A percentile compares a stretch with the other conserved stretches of the same genome.
phyloP scores from a whole-genome alignment of 1,140 invertebrate genomes.

The Diploscapter pachys region DNA sequence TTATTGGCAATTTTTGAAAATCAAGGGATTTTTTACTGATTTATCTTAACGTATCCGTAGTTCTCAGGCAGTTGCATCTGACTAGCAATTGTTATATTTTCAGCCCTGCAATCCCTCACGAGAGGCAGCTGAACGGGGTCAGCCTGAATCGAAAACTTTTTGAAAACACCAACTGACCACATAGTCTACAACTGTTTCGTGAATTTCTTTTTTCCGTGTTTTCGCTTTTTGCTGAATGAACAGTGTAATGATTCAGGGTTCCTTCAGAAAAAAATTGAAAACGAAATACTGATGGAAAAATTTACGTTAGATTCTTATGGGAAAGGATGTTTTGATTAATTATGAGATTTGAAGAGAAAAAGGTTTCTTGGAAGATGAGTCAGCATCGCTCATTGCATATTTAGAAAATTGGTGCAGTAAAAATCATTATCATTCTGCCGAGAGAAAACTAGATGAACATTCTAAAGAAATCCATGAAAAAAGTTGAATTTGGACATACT shows the following conservation, averaged over 20 bases:
- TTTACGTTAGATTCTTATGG: too few species aligned
- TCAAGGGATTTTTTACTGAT: neutral
- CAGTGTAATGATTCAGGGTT: too few species aligned
- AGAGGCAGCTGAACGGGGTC: too few species aligned
- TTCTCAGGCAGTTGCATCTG: neutral
- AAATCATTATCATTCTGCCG: conserved; percentile 15
- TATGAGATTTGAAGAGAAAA: neutral
- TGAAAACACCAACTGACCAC: too few species aligned
- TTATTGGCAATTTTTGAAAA: neutral
- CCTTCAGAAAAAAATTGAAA: too few species aligned
- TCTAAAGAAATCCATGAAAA: neutral
- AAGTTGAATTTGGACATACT: neutral
- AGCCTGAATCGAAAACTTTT: too few species aligned
- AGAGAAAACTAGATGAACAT: neutral
- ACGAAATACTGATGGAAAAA: too few species aligned
- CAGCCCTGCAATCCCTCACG: too few species aligned
- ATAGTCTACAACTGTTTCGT: too few species aligned
- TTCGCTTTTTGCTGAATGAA: too few species aligned
- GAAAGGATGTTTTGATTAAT: neutral
- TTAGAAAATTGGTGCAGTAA: neutral
- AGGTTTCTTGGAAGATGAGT: neutral
- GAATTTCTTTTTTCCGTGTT: too few species aligned
- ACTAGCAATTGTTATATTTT: neutral
- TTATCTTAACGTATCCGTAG: neutral
- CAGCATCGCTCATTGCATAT: neutral